Evolutionary conservation across 2,797 vertebrate genomes (phyloP).

Genomic region (Toxotes lorentzi): DNA sequence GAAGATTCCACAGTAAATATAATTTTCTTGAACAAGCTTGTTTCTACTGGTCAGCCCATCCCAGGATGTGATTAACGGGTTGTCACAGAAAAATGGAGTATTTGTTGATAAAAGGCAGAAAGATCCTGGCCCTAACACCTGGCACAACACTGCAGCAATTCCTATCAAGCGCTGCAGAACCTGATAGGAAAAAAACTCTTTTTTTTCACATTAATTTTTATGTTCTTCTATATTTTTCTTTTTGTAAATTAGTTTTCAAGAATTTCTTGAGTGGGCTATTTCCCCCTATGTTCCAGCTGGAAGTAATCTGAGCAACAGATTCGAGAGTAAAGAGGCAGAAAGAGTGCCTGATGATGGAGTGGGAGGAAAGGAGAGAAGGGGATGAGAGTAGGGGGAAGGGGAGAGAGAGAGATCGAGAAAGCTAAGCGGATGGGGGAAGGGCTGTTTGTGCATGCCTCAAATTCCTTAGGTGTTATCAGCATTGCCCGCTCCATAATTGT

Average conservation of each 20-base stretch:
- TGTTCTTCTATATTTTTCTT: constrained; percentile 7
- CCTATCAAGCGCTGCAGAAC: background rate
- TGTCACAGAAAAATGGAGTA: background rate
- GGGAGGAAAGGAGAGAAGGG: constrained; percentile 67
- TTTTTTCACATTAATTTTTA: background rate
- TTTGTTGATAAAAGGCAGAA: constrained; percentile 3
- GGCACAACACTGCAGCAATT: background rate
- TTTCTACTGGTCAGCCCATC: background rate
- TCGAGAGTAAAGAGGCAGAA: constrained; percentile 67
- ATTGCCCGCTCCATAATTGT: constrained; percentile 78
- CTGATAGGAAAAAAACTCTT: background rate
- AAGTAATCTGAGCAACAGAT: constrained; percentile 75
- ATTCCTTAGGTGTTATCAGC: constrained; percentile 87
- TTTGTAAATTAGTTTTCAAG: constrained; percentile 28
- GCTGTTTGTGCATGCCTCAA: constrained; percentile 85
- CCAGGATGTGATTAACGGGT: constrained; percentile 2
- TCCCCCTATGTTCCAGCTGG: constrained; percentile 64
- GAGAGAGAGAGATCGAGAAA: constrained; percentile 26
- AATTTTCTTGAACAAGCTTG: background rate
- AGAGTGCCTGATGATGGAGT: constrained; percentile 70
- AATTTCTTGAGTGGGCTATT: constrained; percentile 43
- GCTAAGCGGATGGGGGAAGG: constrained; percentile 76
- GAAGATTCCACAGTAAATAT: background rate
- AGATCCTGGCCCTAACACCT: background rate
- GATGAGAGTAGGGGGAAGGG: constrained; percentile 58